Base-by-base conservation (phyloP, 2,888 invertebrate species). In the Epinotia brunnichana region DNA sequence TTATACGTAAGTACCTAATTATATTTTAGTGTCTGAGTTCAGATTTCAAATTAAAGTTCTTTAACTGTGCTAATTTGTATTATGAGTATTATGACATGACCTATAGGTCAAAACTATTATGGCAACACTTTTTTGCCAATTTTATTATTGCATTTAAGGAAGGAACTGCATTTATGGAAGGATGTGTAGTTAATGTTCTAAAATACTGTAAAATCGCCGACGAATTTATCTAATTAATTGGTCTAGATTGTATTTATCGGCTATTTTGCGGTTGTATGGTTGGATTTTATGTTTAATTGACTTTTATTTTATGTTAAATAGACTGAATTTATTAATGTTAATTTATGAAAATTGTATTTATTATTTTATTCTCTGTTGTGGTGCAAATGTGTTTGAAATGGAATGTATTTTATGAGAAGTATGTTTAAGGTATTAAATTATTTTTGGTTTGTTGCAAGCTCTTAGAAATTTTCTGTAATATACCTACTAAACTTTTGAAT, bases 321-420 rank as follows among this genome's bases (percentile, higher is more conserved):
- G 90, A 90, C 90, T 90, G 90, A 90, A 84, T 87, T 85, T 85
- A 83, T 83, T 85, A 84, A 86, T 87, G 87, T 87, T 90, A 88
- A 87, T 85, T 85, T 86, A 85, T 81, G 82, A 83, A 82, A 80
- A 85, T 81, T 86, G 83, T 86, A 84, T 84, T 81, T 83, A 78
- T 83, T 67, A 56, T 75, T 51, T 69, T 41, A 75, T 71, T 74
- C 77, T 80, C 74, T 71, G 60, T 70, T 74, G 41, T 57, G 44
- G 67, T 71, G 71, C 44, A 63, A 72, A 76, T 66, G 64, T 59
- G 71, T 74, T 72, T 54, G 56, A 64, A 70, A 54, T 71, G 60
- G 29, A 70, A 64, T 74, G 54, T 71, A 74, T 71, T 74, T 64
- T 69, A 57, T 73, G 73, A 73, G 68, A 70, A 70, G 54, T 56